Base-by-base conservation (phyloP, 1,140 invertebrate species). In the Uloborus diversus region DNA sequence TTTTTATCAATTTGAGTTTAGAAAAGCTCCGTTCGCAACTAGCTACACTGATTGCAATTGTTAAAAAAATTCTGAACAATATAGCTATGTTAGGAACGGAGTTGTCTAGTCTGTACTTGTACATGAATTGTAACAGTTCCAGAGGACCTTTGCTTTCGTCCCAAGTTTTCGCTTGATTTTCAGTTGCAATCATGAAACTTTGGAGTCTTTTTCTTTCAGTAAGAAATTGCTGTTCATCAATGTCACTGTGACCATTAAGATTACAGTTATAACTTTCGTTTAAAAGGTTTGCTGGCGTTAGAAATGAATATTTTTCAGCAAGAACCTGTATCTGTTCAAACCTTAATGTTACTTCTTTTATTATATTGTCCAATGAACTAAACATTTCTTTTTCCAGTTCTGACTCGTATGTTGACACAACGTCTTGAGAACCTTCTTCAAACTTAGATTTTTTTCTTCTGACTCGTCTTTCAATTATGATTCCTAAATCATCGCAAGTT, bases 61-160 rank as follows among this genome's bases (percentile, higher is more conserved):
- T 42, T 42, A 42, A 42, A 42, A 42, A 42, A 42, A 42, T 68
- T 47, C 65, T 47, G 27, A 42, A 51, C 17, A 47, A 37, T 27
- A 69, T 42, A 13, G 49, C 35, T 13, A 69, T 69, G 65, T 69
- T 69, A 7, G 65, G 30, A 30, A 42, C 65, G 30, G 42, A 69
- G 23, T 49, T 69, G 13, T 69, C 65, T 17, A 69, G 37, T n/a
- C 37, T 42, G 13, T 42, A 69, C 17, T 69, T n/a, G 11, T 47
- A 17, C 5, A 69, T 69, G 30, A 70, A 53, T 35, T 70, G n/a
- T 27, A 70, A 37, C 9, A 56, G 47, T 30, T 70, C 68, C 17
- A 53, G 20, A 20, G n/a, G 47, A 11, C 42, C 47, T 25, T 28
- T 62, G 9, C 35, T 35, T 17, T 1, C 35, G 7, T 14, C 9